Percentiles rank a stretch among this genome's conserved stretches.
Evolutionary conservation across 1,140 invertebrate genomes (phyloP).

Genomic region (Aphelenchoides avenae): DNA sequence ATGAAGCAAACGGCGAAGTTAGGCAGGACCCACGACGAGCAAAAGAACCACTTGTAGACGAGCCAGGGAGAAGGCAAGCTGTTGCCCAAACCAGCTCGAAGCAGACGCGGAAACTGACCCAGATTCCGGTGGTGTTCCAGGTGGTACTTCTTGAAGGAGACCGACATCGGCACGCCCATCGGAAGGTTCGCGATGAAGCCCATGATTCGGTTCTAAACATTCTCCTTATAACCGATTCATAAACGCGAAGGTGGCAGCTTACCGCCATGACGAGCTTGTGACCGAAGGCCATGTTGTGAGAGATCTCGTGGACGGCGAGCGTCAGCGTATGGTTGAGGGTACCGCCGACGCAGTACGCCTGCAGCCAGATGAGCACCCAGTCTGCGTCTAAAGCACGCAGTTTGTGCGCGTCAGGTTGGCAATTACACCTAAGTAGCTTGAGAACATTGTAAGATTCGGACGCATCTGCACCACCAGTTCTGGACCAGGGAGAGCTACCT

Average conservation of each 20-base stretch:
- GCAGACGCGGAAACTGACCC: conserved; percentile 62
- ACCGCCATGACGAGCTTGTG: conserved; percentile 69
- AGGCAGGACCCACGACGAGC: too few relatives aligned
- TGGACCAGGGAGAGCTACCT: too few relatives aligned
- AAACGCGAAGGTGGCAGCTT: conserved; percentile 11
- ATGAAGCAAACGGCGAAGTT: too few relatives aligned
- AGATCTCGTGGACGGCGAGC: conserved; percentile 93
- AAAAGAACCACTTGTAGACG: too few relatives aligned
- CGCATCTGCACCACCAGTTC: too few relatives aligned
- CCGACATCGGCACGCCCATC: conserved; percentile 86
- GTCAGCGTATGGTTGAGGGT: conserved; percentile 88
- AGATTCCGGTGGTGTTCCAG: conserved; percentile 80
- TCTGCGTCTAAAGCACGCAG: conserved; percentile 53
- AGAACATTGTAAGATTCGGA: too few relatives aligned
- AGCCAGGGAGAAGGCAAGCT: too few relatives aligned
- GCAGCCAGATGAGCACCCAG: conserved; percentile 49
- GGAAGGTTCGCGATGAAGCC: conserved; percentile 96
- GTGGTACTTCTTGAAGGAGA: conserved; percentile 97
- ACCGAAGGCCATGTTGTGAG: conserved; percentile 95
- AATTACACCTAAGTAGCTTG: too few relatives aligned
- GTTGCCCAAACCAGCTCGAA: too few relatives aligned
- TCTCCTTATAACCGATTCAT: conserved; percentile 4
- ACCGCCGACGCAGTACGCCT: conserved; percentile 56
- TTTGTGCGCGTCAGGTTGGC: too few relatives aligned
- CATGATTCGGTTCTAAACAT: conserved; percentile 67